A percentile compares a stretch with the other conserved stretches of the same genome.
Conservation (phyloP, 1,140 invertebrate genomes). For the Drosophila pachea region DNA sequence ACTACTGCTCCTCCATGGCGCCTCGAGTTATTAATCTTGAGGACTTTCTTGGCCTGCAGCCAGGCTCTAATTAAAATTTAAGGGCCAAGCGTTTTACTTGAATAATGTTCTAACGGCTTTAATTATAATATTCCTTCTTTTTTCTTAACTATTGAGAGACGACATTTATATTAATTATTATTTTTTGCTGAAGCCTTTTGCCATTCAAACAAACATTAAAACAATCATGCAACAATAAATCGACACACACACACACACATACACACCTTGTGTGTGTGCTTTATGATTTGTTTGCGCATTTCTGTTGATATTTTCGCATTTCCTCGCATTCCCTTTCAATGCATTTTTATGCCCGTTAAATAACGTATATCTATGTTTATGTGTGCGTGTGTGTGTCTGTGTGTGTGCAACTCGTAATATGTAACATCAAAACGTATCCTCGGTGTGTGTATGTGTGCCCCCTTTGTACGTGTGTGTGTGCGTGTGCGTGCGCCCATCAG, state of each 20-base stretch:
- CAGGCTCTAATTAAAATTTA: conserved; percentile 10
- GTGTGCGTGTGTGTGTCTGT: conserved; percentile 7
- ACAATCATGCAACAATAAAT: background rate
- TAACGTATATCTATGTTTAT: background rate
- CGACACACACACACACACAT: background rate
- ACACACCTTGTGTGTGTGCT: background rate
- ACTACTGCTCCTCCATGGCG: no score
- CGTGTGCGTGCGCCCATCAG: conserved; percentile 54
- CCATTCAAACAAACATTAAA: background rate
- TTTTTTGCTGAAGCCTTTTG: background rate
- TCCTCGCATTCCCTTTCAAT: conserved; percentile 5
- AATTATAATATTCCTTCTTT: background rate
- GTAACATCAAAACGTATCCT: conserved; percentile 39
- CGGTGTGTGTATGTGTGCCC: conserved; percentile 28
- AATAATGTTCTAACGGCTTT: background rate
- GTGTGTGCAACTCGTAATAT: conserved; percentile 37
- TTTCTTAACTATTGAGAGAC: background rate
- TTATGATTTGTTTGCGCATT: conserved; percentile 4
- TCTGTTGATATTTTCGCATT: conserved; percentile 10
- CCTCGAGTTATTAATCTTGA: conserved; percentile 8
- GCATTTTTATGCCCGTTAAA: conserved; percentile 5
- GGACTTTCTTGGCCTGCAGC: conserved; percentile 16
- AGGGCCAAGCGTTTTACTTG: background rate
- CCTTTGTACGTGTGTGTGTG: background rate
- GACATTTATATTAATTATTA: background rate